These are phyloP conservation scores for Anolis carolinensis DNA, from an alignment of 2,113 vertebrate genomes.

Conservation along the genomic window DNA sequence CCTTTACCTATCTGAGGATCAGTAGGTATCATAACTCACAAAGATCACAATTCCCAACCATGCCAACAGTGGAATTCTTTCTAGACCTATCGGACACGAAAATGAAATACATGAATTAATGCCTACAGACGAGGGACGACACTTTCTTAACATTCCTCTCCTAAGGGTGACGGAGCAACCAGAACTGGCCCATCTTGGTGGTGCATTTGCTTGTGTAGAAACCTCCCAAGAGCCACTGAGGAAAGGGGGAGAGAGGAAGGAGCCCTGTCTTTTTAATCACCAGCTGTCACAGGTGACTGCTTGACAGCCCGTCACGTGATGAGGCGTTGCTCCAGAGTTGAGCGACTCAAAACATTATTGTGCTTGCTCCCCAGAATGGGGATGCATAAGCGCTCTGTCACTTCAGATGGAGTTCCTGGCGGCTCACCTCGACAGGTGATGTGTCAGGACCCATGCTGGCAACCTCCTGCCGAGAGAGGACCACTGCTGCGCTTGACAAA, in stretches of 20 bases:
- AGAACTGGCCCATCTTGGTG: neutral
- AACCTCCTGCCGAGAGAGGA: constrained; percentile 65
- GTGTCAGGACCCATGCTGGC: constrained; percentile 51
- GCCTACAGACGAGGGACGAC: neutral
- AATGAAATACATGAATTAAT: neutral
- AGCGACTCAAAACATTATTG: neutral
- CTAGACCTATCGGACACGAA: neutral
- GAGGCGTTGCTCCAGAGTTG: constrained; percentile 17
- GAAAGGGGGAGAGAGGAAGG: neutral
- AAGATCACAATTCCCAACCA: neutral
- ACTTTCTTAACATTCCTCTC: neutral
- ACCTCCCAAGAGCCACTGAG: neutral
- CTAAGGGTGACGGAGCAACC: neutral
- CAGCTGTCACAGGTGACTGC: constrained; percentile 44
- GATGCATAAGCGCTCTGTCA: constrained; percentile 77
- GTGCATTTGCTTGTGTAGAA: rapidly evolving
- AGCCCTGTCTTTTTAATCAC: constrained; percentile 28
- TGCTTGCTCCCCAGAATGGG: constrained; percentile 21
- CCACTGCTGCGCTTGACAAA: constrained; percentile 77
- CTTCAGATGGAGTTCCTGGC: constrained; percentile 48
- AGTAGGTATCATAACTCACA: neutral
- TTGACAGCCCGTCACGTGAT: constrained; percentile 6
- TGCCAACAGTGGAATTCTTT: neutral
- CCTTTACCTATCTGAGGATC: no score
- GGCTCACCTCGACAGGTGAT: constrained; percentile 74